Conservation (phyloP, 2,888 invertebrate genomes). For the Cacoxenus indagator region DNA sequence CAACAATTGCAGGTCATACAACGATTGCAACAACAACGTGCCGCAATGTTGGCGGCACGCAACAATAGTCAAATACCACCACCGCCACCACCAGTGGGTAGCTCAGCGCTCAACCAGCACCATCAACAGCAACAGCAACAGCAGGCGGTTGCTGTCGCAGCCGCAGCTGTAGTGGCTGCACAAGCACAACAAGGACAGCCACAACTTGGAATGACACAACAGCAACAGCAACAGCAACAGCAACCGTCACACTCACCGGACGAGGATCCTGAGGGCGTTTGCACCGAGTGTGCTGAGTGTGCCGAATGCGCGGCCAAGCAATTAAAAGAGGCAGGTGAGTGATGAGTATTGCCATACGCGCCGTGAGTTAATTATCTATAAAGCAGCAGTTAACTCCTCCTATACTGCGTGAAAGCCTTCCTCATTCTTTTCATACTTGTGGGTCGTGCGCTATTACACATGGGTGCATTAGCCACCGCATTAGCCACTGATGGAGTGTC, state of each 20-base stretch:
- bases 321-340: constrained; percentile 69
- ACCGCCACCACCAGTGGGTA: constrained; percentile 46
- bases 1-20: constrained; percentile 77
- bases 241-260: constrained; percentile 48
- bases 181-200: constrained; percentile 35
- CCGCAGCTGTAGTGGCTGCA: constrained; percentile 29
- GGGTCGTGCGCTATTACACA: too few relatives aligned
- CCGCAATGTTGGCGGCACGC: constrained; percentile 72
- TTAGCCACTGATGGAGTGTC: too few relatives aligned
- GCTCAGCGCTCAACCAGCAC: constrained; percentile 41
- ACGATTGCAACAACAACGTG: constrained; percentile 76
- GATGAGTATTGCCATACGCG: neutral
- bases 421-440: too few relatives aligned
- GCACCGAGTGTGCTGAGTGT: constrained; percentile 71
- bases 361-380: neutral
- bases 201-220: constrained; percentile 25
- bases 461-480: too few relatives aligned
- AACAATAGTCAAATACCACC: constrained; percentile 56
- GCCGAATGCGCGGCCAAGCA: constrained; percentile 71
- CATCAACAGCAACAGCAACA: constrained; percentile 41
- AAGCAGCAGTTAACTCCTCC: constrained; percentile 29
- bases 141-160: constrained; percentile 30
- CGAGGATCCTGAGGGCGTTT: constrained; percentile 67
- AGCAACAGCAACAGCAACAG: constrained; percentile 36
- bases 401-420: too few relatives aligned